A percentile compares a stretch with the other conserved stretches of the same genome.
Evolutionary conservation across 1,140 invertebrate species (phyloP).

Genomic region (Listronotus bonariensis): DNA sequence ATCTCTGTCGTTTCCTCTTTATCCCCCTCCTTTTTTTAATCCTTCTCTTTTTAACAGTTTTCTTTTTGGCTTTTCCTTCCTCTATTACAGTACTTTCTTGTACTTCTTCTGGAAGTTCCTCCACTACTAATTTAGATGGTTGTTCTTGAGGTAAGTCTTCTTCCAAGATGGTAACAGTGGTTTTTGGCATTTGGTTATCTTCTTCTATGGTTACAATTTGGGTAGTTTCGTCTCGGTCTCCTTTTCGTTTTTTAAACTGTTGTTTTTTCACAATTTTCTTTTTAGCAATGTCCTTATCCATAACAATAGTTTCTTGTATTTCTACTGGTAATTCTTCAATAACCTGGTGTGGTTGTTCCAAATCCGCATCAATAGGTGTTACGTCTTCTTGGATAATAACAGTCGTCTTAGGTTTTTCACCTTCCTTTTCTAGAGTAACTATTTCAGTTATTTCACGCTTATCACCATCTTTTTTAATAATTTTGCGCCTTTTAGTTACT

Average conservation of each 20-base stretch:
- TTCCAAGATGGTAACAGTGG: slow-evolving; percentile 44
- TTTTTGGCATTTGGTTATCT: slow-evolving; percentile 39
- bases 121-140: slow-evolving; percentile 38
- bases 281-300: slow-evolving; percentile 48
- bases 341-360: slow-evolving; percentile 5
- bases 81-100: slow-evolving; percentile 31
- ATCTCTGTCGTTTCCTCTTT: slow-evolving; percentile 49
- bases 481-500: slow-evolving; percentile 49
- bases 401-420: slow-evolving; percentile 51
- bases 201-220: slow-evolving; percentile 46
- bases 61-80: slow-evolving; percentile 48
- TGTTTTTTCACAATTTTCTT: slow-evolving; percentile 45
- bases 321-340: slow-evolving; percentile 37
- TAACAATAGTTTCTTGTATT: slow-evolving; percentile 45
- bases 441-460: slow-evolving; percentile 50
- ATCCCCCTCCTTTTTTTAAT: slow-evolving; percentile 42
- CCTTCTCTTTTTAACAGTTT: slow-evolving; percentile 46
- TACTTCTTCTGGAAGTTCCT: slow-evolving; percentile 53
- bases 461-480: slow-evolving; percentile 47
- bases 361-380: slow-evolving; percentile 23
- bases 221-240: slow-evolving; percentile 43
- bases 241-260: slow-evolving; percentile 45
- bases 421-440: slow-evolving; percentile 53
- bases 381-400: slow-evolving; percentile 44
- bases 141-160: slow-evolving; percentile 41